Base-by-base conservation (phyloP, 2,888 invertebrate genomes). In the Tachina lurida region DNA sequence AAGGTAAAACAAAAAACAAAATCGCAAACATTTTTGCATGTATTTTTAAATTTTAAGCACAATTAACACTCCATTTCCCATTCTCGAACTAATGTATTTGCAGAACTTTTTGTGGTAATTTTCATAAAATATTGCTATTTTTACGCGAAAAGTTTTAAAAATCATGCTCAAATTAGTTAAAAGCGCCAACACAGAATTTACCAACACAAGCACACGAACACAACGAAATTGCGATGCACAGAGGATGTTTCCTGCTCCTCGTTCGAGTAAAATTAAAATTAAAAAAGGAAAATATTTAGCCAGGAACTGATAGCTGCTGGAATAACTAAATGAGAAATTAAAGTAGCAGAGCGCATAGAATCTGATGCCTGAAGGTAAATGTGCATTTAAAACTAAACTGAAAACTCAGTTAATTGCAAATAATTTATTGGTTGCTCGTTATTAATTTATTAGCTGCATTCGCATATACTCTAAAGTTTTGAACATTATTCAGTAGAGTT, bases 61-160 rank as follows among this genome's bases (percentile, higher is more conserved):
- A 56, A 70, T 82, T 82, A 62, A 75, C 75, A 70, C 70, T 62
- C 67, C 58, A 19, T 45, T 60, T 8, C 60, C 43, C 74, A 68
- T 49, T n/a, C 77, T 22, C 22, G 4, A 63, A 63, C 62, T 63
- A 74, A 77, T 54, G 62, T 60, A 67, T 63, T 77, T 63, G 74
- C 31, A 74, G 65, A 85, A 82, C 63, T 77, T 81, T 79, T 70
- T 78, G 73, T 63, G 81, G 85, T 74, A 78, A 78, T 82, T 78
- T 84, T 78, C 49, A 85, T 82, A 85, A 85, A 85, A 85, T 82
- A 85, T 85, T 70, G 77, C 63, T 70, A 85, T 81, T 85, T 84
- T 81, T 70, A 78, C 81, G 85, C 81, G 81, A 78, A 82, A 85
- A 85, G 56, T 85, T 85, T 43, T 77, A 52, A 82, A 85, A 82